A percentile compares a stretch with the other conserved stretches of the same genome.
phyloP scores from a whole-genome alignment of 2,888 invertebrate genomes.

The Cetonia aurata region DNA sequence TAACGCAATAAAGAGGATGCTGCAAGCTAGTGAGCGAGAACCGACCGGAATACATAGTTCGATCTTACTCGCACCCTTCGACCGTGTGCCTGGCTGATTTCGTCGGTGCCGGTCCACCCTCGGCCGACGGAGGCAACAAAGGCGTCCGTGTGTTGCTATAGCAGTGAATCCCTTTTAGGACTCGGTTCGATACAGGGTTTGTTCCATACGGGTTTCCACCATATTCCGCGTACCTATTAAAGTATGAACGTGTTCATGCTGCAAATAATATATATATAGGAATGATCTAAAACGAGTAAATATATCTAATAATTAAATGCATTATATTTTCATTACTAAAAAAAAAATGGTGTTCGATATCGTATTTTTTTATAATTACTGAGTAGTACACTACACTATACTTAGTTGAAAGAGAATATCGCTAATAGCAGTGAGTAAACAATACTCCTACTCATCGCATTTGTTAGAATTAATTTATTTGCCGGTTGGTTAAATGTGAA shows the following conservation, averaged over 20 bases:
- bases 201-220: constrained; percentile 7
- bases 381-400: too few species aligned
- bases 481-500: too few species aligned
- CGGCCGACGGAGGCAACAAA: constrained; percentile 43
- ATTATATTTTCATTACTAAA: too few species aligned
- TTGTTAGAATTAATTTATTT: too few species aligned
- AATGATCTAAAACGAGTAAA: too few species aligned
- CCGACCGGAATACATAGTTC: constrained; percentile 25
- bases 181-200: constrained; percentile 26
- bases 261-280: too few species aligned
- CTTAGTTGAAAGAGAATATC: too few species aligned
- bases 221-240: constrained; percentile 18
- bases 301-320: too few species aligned
- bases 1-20: constrained; percentile 47
- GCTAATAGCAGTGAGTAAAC: too few species aligned
- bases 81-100: constrained; percentile 18
- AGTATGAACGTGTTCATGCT: not conserved
- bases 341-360: too few species aligned
- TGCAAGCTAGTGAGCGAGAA: constrained; percentile 7
- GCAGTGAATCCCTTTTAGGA: constrained; percentile 36
- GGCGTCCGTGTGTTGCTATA: constrained; percentile 45
- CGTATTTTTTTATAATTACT: too few species aligned
- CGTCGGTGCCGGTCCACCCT: constrained; percentile 43
- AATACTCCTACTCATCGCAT: too few species aligned
- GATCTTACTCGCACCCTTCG: constrained; percentile 25